Base-by-base conservation (phyloP, 1,140 invertebrate species). In the Anadara kagoshimensis region DNA sequence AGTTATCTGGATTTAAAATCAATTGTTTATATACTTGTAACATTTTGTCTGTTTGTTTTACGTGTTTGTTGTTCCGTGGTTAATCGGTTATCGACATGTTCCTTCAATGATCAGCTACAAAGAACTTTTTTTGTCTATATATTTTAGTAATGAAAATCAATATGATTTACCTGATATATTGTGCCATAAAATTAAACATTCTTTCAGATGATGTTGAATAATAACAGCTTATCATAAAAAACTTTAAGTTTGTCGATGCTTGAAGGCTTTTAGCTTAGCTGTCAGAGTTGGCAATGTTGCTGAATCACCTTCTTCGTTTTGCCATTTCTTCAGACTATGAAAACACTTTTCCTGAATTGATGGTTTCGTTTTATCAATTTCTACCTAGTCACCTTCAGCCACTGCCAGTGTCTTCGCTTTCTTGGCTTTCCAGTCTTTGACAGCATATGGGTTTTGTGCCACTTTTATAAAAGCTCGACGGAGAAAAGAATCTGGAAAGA, bases 401-500 rank as follows among this genome's bases (percentile, higher is more conserved):
- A 84, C 63, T 41, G 78, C 78, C 8, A 84, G 64, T 26, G 51
- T 69, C 45, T 51, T 64, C 12, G 78, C 78, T 14, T 82, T 67
- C n/a, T n/a, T n/a, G 0, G 54, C 49, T 24, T 69, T 73, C 78
- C 79, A 84, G 20, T 78, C 63, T 20, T 43, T 67, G 0, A 76
- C 69, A 5, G 77, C 78, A 16, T 75, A 53, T 5, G 68, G 73
- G 47, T 84, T 72, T 29, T 78, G 74, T 7, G 79, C 76, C 14
- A 84, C 74, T 64, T 76, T 76, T 7, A 84, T 66, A 53, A 84
- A 84, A 12, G 78, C 80, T 49, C 72, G 62, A 47, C 66, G 59
- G 2, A 84, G 62, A 41, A 76, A 72, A 5, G 62, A 65, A 49
- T 80, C 82, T 84, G 72, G 12, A 76, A 66, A 36, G 14, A 44